A percentile compares a stretch with the other conserved stretches of the same genome.
Conservation (phyloP, 1,140 invertebrate genomes). For the Heliconius congener region DNA sequence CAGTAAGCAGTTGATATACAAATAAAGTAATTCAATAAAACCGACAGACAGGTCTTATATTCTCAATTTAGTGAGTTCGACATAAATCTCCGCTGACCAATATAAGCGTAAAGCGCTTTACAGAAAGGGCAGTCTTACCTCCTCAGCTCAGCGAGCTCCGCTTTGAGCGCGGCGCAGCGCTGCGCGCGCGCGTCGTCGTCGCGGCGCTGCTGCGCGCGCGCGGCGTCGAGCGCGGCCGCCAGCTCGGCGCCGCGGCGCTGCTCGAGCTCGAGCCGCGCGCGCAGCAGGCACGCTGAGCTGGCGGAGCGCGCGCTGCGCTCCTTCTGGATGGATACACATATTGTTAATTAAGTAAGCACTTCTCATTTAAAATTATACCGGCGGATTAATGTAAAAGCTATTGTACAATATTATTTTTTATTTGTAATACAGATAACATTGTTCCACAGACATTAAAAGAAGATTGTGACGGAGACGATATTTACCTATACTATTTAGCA, state of each 20-base stretch:
- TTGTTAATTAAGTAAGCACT: too few species aligned
- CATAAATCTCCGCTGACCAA: too few species aligned
- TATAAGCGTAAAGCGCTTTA: background rate
- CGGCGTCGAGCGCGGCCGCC: constrained; percentile 68
- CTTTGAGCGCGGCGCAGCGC: constrained; percentile 64
- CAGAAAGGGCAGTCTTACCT: constrained; percentile 41
- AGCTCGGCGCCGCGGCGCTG: constrained; percentile 71
- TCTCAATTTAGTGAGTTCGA: too few species aligned
- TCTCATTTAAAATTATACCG: too few species aligned
- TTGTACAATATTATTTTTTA: too few species aligned
- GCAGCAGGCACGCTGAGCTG: constrained; percentile 78
- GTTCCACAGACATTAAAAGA: too few species aligned
- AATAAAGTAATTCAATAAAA: background rate
- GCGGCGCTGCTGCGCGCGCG: constrained; percentile 70
- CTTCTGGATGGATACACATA: constrained; percentile 37
- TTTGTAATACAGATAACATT: too few species aligned
- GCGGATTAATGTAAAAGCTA: too few species aligned
- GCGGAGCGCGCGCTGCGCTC: constrained; percentile 76
- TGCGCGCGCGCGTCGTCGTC: constrained; percentile 82
- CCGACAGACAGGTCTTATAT: background rate
- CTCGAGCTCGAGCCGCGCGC: constrained; percentile 79
- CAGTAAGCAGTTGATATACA: background rate
- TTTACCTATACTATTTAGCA: too few species aligned
- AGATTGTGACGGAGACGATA: too few species aligned
- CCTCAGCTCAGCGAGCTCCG: constrained; percentile 78